Evolutionary conservation across 2,113 vertebrate species (phyloP).

Genomic region (Acrocephalus arundinaceus): DNA sequence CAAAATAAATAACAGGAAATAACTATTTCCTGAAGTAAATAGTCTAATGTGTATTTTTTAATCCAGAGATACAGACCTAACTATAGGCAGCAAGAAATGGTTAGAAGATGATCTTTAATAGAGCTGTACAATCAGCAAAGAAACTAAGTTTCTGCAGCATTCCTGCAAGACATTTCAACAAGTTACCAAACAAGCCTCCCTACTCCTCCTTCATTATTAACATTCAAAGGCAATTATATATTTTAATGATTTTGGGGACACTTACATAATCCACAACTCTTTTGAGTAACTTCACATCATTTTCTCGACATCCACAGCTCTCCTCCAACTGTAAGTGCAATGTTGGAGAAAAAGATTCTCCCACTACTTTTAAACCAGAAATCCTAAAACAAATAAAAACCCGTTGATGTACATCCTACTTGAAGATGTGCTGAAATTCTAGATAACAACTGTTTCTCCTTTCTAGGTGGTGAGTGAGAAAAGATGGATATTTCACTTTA

Average conservation of each 20-base stretch:
- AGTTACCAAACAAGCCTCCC: neutral
- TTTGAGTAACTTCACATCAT: constrained; percentile 84
- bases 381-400: constrained; percentile 73
- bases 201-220: neutral
- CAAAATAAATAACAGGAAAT: neutral
- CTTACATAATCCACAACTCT: constrained; percentile 87
- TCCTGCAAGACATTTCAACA: neutral
- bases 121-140: neutral
- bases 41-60: neutral
- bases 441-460: neutral
- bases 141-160: neutral
- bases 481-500: neutral
- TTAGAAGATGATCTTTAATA: neutral
- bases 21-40: neutral
- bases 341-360: constrained; percentile 83
- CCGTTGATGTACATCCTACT: neutral
- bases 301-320: constrained; percentile 83
- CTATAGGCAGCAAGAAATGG: neutral
- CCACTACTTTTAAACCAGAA: constrained; percentile 85
- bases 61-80: neutral
- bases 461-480: neutral
- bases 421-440: neutral
- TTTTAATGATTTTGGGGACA: neutral
- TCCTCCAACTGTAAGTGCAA: constrained; percentile 88
- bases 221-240: neutral